phyloP scores from a whole-genome alignment of 2,113 vertebrate genomes.

The Gymnorhina tibicen region DNA sequence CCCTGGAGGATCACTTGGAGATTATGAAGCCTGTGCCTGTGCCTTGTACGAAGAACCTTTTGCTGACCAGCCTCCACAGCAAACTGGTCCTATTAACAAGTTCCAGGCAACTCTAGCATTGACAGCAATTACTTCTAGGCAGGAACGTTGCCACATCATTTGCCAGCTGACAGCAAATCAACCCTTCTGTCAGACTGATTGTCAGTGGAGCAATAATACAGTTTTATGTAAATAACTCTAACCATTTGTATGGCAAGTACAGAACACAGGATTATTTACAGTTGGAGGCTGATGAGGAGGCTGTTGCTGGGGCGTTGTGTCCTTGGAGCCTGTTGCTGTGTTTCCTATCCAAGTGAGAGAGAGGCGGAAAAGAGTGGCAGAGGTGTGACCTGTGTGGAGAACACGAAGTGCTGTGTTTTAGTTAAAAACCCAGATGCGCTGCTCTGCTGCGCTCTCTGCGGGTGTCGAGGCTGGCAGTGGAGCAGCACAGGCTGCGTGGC shows the following conservation, averaged over 20 bases:
- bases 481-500: not conserved
- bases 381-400: not conserved
- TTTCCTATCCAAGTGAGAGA: not conserved
- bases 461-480: not conserved
- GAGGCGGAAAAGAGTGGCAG: not conserved
- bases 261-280: not conserved
- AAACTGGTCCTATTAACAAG: not conserved
- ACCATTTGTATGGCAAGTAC: not conserved
- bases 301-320: constrained; percentile 17
- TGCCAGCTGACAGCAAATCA: not conserved
- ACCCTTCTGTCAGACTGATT: not conserved
- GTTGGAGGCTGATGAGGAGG: constrained; percentile 16
- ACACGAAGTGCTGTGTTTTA: not conserved
- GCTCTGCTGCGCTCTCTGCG: not conserved
- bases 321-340: constrained; percentile 17
- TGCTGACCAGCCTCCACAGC: not conserved
- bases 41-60: not conserved
- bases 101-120: not conserved
- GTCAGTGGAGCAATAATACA: not conserved
- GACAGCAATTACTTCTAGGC: not conserved
- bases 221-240: not conserved
- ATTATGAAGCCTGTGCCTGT: not conserved
- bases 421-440: fast-evolving
- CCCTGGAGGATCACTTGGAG: not conserved
- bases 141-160: not conserved